phyloP scores from a whole-genome alignment of 2,888 invertebrate species.

The Machimus rusticus region DNA sequence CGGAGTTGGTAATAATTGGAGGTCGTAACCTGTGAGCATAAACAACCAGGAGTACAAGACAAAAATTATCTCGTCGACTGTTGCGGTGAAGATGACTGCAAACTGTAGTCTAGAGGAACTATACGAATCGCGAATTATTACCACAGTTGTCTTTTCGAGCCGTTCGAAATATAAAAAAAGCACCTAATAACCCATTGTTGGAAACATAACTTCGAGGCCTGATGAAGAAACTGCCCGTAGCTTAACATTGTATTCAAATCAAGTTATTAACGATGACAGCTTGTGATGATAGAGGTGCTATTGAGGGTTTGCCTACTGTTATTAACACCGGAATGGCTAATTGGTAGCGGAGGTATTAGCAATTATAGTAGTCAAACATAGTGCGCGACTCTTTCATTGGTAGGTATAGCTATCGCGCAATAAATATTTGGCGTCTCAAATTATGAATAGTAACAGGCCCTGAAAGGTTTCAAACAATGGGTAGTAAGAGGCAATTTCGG shows the following conservation, averaged over 20 bases:
- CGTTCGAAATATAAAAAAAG: neutral
- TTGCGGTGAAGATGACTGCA: neutral
- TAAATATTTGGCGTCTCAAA: neutral
- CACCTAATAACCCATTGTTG: constrained; percentile 2
- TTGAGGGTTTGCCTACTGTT: neutral
- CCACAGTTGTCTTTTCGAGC: neutral
- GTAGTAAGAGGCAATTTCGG: neutral
- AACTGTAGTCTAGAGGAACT: neutral
- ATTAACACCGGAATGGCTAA: neutral
- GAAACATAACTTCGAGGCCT: neutral
- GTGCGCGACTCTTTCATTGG: neutral
- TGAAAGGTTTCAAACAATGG: neutral
- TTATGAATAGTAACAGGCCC: neutral
- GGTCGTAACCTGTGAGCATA: neutral
- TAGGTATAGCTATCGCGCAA: neutral
- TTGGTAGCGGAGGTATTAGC: neutral
- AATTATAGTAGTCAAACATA: neutral
- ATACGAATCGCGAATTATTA: neutral
- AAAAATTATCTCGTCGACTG: neutral
- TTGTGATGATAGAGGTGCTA: neutral
- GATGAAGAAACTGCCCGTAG: neutral
- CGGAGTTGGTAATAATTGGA: neutral
- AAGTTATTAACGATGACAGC: neutral
- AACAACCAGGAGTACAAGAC: neutral
- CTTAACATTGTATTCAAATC: constrained; percentile 6